These are phyloP conservation scores for Myotis vivesi DNA, from an alignment of 2,797 vertebrate genomes.

Conservation along the genomic window DNA sequence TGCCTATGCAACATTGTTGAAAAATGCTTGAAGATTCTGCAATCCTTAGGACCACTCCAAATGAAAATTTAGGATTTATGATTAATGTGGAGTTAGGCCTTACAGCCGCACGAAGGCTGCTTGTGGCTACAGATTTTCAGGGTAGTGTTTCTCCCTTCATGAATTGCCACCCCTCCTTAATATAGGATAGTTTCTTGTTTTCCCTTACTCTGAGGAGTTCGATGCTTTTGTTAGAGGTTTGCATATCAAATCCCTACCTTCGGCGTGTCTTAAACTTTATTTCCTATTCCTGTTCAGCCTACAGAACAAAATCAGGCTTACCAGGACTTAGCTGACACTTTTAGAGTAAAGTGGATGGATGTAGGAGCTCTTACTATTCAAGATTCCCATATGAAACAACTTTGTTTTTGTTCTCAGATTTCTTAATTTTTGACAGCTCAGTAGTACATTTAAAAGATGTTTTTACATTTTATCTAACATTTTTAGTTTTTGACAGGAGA, in stretches of 20 bases:
- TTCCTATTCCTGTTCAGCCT: background rate
- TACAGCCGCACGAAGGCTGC: background rate
- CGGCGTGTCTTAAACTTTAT: background rate
- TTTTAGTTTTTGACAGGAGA: constrained; percentile 31
- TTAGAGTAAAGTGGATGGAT: background rate
- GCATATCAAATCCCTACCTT: background rate
- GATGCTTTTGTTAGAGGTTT: constrained; percentile 26
- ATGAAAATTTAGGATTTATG: background rate
- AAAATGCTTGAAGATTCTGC: background rate
- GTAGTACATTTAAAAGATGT: constrained; percentile 3
- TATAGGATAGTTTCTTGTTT: background rate
- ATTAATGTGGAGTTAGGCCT: background rate
- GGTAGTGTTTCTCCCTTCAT: background rate
- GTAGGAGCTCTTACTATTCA: background rate
- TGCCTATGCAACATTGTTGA: background rate
- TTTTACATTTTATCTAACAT: constrained; percentile 40
- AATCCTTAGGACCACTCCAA: background rate
- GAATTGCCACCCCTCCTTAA: background rate
- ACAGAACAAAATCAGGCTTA: background rate
- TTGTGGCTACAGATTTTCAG: background rate
- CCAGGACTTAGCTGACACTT: background rate
- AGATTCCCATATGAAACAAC: background rate
- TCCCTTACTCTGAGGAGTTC: background rate
- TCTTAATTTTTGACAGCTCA: constrained; percentile 19
- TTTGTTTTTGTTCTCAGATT: constrained; percentile 55